Evolutionary conservation across 2,888 invertebrate species (phyloP), one percentile per base, ranked within the genome.

Genomic region (Folsomia candida): DNA sequence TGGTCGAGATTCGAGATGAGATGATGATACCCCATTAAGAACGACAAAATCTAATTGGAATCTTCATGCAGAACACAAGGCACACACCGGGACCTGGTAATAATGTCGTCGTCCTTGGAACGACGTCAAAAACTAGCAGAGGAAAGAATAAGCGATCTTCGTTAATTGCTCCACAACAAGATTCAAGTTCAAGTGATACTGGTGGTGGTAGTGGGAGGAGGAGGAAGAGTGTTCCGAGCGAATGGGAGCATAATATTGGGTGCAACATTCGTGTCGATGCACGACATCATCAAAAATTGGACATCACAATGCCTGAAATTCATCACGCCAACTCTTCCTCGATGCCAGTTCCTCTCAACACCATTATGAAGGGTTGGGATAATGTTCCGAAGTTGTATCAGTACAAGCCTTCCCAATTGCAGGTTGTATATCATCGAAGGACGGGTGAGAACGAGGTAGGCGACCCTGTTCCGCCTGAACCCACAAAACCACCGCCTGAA

Each of bases 381-480:
- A 59, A 68, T 28, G 63, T 65, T n/a, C 73, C 71, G 37, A 68
- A 68, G 29, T 65, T 77, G 20, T 71, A 74, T 67, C 71, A 77
- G 59, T 77, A 77, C 58, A 63, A 71, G 6, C 54, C 74, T 2
- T 71, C 76, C 2, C 70, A 76, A 57, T 68, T 77, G 2, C 66
- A 77, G 61, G 73, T 77, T 29, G 72, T 77, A 2, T 67, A 72
- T 25, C 74, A 77, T 29, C 68, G 74, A 11, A 69, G 73, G 22
- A 68, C 71, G 51, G 75, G 75, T 11, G 67, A 73, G 24, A 63
- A 71, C 28, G 69, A 70, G 22, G 65, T 37, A n/a, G 22, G 61
- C n/a, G 64, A n/a, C 18, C 59, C 59, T 9, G 60, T n/a, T 22
- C 6, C 4, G 9, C 24, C 57, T 20, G 57, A n/a, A 22, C 37